Evolutionary conservation across 2,113 vertebrate species (phyloP), one percentile per base, ranked within the genome.

Genomic region (Neogale vison): DNA sequence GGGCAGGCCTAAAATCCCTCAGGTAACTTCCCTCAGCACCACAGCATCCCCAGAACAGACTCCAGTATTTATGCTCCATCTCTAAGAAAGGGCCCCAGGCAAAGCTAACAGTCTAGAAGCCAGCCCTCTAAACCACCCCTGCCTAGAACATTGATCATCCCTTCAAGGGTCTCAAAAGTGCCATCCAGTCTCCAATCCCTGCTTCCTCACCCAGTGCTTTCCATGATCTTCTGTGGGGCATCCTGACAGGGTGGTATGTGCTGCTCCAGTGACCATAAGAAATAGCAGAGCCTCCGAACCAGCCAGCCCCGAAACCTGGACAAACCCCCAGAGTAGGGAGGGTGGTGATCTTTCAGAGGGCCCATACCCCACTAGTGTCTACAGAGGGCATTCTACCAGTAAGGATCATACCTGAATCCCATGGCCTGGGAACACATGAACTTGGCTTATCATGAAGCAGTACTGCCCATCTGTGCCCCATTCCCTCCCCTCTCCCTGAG

Each of bases 231-330:
- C 1, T 50, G 82, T 0, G 90, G 63, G 23, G 98, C 90, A 26
- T 76, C 86, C 0, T 0, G 92, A 88, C 39, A 21, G 0, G 80
- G 13, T 0, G 96, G 96, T 57, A 99, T 50, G 0, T 96, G 83
- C 96, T 98, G 98, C 2, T 89, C 95, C 85, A 98, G 93, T 2
- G 98, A 88, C 0, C 98, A 97, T 0, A 99, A 96, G 81, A 99
- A 57, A 2, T 88, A 98, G 4, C 98, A 99, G 18, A 99, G 71
- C 88, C 98, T 98, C 10, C 98, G 98, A 55, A 99, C 99, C 84
- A 99, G 93, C 99, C 99, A 99, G 59, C 99, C 99, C 55, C 99
- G 98, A 96, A 98, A 99, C 98, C 99, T 99, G 96, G 7, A 83
- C n/a, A 80, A 72, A 61, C 0, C 0, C 90, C 85, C 61, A 67